phyloP scores from a whole-genome alignment of 2,113 vertebrate species.

The Dasyprocta punctata region DNA sequence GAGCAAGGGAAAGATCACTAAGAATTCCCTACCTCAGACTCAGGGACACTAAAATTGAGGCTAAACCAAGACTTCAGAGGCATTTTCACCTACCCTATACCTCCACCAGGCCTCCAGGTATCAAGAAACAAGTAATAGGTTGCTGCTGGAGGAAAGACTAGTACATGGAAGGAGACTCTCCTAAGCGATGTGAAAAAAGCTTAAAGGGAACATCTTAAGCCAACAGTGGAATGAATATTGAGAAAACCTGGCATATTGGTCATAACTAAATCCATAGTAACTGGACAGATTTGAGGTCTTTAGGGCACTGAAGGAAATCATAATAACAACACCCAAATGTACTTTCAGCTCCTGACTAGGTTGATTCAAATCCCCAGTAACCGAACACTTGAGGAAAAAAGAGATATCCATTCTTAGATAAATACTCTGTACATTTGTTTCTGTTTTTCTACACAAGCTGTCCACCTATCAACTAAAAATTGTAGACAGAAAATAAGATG shows the following conservation, averaged over 20 bases:
- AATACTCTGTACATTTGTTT: background rate
- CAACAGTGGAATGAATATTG: background rate
- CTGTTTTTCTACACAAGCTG: background rate
- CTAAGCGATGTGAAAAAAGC: background rate
- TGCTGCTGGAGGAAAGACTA: background rate
- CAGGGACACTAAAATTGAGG: background rate
- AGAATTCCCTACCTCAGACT: background rate
- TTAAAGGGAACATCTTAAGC: background rate
- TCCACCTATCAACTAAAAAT: background rate
- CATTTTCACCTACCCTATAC: fast-evolving
- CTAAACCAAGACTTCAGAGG: background rate
- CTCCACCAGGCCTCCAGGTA: background rate
- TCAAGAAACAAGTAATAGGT: background rate
- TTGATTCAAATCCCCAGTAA: background rate
- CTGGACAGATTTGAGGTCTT: background rate
- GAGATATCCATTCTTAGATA: background rate
- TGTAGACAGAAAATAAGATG: background rate
- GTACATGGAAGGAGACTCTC: background rate
- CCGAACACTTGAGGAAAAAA: background rate
- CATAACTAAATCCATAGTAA: background rate
- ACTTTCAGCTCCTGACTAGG: background rate
- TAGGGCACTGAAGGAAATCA: background rate
- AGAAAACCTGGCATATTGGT: background rate
- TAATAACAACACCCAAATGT: background rate
- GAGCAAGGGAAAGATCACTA: background rate